Base-by-base conservation (phyloP, 1,140 invertebrate species). In the Drosophila littoralis region DNA sequence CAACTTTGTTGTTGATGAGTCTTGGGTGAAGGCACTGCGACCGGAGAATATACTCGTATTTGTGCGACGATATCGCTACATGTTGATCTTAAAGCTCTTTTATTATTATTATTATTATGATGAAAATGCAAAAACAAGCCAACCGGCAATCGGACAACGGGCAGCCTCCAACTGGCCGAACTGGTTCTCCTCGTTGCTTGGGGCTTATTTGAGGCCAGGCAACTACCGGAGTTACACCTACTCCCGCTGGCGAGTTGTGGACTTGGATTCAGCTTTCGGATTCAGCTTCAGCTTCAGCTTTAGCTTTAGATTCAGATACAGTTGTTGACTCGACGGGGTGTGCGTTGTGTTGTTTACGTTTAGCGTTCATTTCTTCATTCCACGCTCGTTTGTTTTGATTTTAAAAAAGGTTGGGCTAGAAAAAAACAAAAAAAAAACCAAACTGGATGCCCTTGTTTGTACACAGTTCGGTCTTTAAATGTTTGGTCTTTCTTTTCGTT, bases 301-400 rank as follows among this genome's bases (percentile, higher is more conserved):
- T 22, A 32, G 43, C 57, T 70, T 48, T 54, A 52, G 36, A 32
- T 36, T 74, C 46, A 48, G 46, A 48, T 48, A 48, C 46, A 28
- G 46, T 54, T 64, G 69, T 57, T 68, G 57, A 32, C 67, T 57
- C 68, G 50, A 45, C 66, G 59, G 68, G 68, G 66, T 65, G 45
- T 75, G 45, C 52, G 50, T 69, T 86, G 72, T 68, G 79, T 83
- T 88, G 84, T 88, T 89, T 88, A 89, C 84, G 79, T 84, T 88
- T 89, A 88, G 84, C 83, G 64, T 36, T 48, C 79, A 55, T 88
- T 88, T 58, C 84, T 80, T 54, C 83, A 84, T 88, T 89, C 79
- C 77, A 89, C 74, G 69, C 79, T 83, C 59, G 80, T 88, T 88
- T 88, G 83, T 88, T 88, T 88, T 88, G 83, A 83, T 86, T 89